Conservation (phyloP, 2,888 invertebrate genomes). For the Neria commutata region DNA sequence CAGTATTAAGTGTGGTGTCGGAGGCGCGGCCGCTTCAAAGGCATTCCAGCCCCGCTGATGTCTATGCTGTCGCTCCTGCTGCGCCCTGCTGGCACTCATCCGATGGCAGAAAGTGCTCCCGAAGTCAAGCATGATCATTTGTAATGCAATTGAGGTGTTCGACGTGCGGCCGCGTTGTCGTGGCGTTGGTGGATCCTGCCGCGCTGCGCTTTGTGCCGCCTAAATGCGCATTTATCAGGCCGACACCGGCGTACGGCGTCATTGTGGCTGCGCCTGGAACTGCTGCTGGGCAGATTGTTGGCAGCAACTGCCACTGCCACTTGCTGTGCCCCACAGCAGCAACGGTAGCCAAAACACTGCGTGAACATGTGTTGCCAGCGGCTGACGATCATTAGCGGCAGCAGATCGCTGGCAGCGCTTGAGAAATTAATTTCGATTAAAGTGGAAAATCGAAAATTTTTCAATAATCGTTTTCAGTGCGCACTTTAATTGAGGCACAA, state of each 20-base stretch:
- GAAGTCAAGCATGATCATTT: slow-evolving; percentile 1
- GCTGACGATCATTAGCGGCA: neutral
- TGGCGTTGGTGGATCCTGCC: slow-evolving; percentile 1
- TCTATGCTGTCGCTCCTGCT: neutral
- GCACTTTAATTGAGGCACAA: too few relatives aligned
- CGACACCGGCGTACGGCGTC: neutral
- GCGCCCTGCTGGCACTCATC: slow-evolving; percentile 1
- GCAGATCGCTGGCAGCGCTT: neutral
- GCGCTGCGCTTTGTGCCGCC: neutral
- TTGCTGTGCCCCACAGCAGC: neutral
- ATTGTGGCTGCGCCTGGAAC: too few relatives aligned
- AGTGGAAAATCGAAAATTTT: neutral
- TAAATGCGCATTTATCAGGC: neutral
- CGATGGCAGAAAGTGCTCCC: slow-evolving; percentile 4
- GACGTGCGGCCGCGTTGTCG: neutral
- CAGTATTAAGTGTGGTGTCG: neutral
- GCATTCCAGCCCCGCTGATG: slow-evolving; percentile 39
- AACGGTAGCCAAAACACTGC: neutral
- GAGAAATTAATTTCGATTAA: neutral
- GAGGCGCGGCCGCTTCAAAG: slow-evolving; percentile 39
- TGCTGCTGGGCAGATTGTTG: neutral
- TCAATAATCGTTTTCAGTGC: neutral
- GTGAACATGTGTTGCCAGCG: slow-evolving; percentile 2
- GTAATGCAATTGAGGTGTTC: neutral
- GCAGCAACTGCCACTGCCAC: slow-evolving; percentile 3